phyloP scores from a whole-genome alignment of 2,113 vertebrate genomes.

The Motacilla alba region DNA sequence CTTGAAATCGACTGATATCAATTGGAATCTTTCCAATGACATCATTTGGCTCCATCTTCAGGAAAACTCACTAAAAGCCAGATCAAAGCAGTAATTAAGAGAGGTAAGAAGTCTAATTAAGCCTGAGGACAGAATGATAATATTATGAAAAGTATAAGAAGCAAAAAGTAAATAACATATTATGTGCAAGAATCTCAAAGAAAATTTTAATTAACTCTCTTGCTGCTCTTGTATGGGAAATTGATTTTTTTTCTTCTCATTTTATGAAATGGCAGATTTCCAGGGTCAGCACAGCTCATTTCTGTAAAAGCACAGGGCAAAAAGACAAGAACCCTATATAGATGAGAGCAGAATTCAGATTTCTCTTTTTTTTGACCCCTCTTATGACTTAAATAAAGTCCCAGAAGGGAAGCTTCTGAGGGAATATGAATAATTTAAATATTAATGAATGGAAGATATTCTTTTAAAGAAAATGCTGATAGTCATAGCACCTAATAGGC shows the following conservation, averaged over 20 bases:
- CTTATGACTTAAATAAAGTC: background rate
- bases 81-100: slow-evolving; percentile 45
- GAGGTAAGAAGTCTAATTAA: slow-evolving; percentile 22
- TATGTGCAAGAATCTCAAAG: background rate
- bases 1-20: background rate
- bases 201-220: slow-evolving; percentile 39
- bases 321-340: background rate
- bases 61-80: background rate
- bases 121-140: slow-evolving; percentile 16
- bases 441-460: slow-evolving; percentile 22
- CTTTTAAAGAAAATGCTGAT: background rate
- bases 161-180: slow-evolving; percentile 28
- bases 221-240: background rate
- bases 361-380: background rate
- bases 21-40: background rate
- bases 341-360: background rate
- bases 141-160: slow-evolving; percentile 17
- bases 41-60: background rate
- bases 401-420: background rate
- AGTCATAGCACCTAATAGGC: background rate
- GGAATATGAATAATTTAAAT: slow-evolving; percentile 34
- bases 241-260: background rate
- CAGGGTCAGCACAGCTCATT: slow-evolving; percentile 20
- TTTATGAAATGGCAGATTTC: slow-evolving; percentile 1
- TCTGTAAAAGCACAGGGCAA: background rate